phyloP scores from a whole-genome alignment of 2,113 vertebrate species.

The Megaceryle torquata region DNA sequence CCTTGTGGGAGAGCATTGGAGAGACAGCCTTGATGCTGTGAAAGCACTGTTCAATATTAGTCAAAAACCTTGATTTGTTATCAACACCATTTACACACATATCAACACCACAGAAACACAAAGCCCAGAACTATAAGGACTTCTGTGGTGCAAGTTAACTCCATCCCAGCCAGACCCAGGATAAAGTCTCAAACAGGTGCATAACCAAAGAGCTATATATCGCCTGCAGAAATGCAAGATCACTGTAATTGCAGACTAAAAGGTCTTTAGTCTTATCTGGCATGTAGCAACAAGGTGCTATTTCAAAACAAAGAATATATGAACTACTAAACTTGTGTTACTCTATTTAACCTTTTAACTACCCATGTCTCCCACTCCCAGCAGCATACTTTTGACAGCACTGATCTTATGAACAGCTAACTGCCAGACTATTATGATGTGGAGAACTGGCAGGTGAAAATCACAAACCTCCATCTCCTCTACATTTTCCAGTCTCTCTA shows the following conservation, averaged over 20 bases:
- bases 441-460: not conserved
- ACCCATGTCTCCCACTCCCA: not conserved
- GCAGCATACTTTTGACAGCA: not conserved
- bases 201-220: not conserved
- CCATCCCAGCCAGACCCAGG: not conserved
- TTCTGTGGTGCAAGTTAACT: not conserved
- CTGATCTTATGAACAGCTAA: not conserved
- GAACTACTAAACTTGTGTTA: not conserved
- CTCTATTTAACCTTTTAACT: not conserved
- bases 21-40: not conserved
- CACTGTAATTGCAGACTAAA: not conserved
- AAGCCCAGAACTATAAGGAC: not conserved
- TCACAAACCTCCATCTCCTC: not conserved
- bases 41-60: not conserved
- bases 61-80: not conserved
- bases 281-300: not conserved
- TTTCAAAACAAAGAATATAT: not conserved
- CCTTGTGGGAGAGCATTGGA: accelerated
- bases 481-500: not conserved
- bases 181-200: not conserved
- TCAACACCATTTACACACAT: not conserved
- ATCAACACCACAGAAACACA: not conserved
- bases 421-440: not conserved
- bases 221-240: not conserved
- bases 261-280: not conserved